Base-by-base conservation (phyloP, 2,888 invertebrate genomes). In the Atherix ibis region DNA sequence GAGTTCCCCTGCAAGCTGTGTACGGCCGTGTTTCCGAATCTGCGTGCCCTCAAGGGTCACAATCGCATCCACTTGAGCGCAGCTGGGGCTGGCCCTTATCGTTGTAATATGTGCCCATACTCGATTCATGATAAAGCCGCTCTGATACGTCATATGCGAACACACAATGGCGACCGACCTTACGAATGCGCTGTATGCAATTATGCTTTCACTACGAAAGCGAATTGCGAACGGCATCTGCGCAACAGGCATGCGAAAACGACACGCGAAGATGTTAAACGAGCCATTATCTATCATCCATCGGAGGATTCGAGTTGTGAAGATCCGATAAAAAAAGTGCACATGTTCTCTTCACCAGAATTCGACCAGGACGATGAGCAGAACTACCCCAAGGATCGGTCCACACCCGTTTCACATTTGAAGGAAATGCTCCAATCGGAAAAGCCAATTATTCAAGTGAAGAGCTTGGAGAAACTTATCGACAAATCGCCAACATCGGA, bases 191-290 rank as follows among this genome's bases (percentile, higher is more conserved):
- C 81, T 1, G 71, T 92, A n/a, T 95, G 95, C 58, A 87, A 87
- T 51, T 92, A 88, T 52, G 91, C 92, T 3, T 95, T 95, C 58
- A 94, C 94, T 17, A 94, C 94, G 1, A 92, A 94, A 64, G 92
- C 94, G 2, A 94, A 95, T 54, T 95, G 95, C 56, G 94, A 95
- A 62, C 69, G 94, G 5, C 94, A 95, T 57, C 68, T 94, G 47
- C 70, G 91, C 43, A 94, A 94, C 56, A 73, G 89, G 16, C 94
- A 94, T 51, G 77, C 80, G 0, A 87, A 87, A 58, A 71, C 76
- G 2, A 78, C 81, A 2, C 71, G 88, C 35, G 85, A 89, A 45
- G 89, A 92, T 46, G 82, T 92, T 0, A 87, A 89, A 53, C 76
- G 77, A 43, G 74, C 83, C 5, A 83, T 92, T 34, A 83, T 85